phyloP scores from a whole-genome alignment of 2,888 invertebrate genomes.

The Galeruca laticollis region DNA sequence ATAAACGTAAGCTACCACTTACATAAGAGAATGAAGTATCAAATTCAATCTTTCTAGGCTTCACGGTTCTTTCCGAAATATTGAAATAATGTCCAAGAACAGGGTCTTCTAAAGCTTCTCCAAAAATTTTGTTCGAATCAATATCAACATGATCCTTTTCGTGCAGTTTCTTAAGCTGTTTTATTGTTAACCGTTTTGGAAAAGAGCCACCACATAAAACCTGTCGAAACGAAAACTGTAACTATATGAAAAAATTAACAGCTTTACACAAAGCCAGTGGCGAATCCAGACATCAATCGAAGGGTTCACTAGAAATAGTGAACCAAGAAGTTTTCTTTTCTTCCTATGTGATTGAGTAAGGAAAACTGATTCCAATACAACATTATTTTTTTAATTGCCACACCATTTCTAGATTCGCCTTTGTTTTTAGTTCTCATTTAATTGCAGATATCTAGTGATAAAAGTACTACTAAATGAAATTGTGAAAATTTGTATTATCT shows the following conservation, averaged over 20 bases:
- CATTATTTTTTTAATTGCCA: no score
- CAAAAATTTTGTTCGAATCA: constrained; percentile 69
- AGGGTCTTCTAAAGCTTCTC: constrained; percentile 70
- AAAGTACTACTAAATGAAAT: constrained; percentile 14
- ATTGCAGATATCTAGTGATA: not conserved
- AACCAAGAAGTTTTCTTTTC: no score
- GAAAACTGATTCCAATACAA: no score
- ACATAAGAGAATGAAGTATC: constrained; percentile 74
- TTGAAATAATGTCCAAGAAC: constrained; percentile 72
- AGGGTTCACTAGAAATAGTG: no score
- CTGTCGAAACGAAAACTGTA: constrained; percentile 46
- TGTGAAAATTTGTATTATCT: constrained; percentile 35
- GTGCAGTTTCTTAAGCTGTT: constrained; percentile 68
- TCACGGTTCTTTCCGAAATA: constrained; percentile 69
- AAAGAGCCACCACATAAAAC: constrained; percentile 61
- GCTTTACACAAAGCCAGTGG: no score
- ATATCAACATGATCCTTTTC: constrained; percentile 63
- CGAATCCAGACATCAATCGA: no score
- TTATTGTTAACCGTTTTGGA: constrained; percentile 68
- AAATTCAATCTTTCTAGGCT: constrained; percentile 69
- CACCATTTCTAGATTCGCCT: no score
- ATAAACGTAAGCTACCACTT: constrained; percentile 42
- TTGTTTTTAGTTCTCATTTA: no score
- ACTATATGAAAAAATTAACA: not conserved
- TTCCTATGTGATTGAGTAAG: no score